These are phyloP conservation scores for Halcyon chelicuti DNA, from an alignment of 2,797 vertebrate genomes.

Conservation along the genomic window DNA sequence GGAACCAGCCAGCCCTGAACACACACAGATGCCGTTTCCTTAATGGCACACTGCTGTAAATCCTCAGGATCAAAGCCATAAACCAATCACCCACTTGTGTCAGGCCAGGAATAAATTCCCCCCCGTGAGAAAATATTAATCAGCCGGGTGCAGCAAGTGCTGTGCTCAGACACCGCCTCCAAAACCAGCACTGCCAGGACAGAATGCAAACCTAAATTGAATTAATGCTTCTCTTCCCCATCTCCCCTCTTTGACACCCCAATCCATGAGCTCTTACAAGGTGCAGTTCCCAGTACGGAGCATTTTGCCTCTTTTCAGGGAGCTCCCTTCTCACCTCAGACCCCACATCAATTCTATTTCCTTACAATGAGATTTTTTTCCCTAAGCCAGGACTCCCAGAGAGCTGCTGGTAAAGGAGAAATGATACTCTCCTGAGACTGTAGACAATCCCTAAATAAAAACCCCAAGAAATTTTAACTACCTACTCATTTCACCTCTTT, in stretches of 20 bases:
- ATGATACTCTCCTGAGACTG: not conserved
- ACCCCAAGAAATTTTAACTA: not conserved
- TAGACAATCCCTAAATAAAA: not conserved
- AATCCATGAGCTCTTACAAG: not conserved
- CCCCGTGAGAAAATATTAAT: not conserved
- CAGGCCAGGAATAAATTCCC: not conserved
- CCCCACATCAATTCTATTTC: not conserved
- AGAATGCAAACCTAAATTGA: not conserved
- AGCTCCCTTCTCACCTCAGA: not conserved
- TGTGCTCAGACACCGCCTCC: not conserved
- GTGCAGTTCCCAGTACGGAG: not conserved
- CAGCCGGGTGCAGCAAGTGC: not conserved
- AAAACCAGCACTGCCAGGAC: not conserved
- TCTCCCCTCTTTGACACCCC: not conserved
- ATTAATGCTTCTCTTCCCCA: not conserved
- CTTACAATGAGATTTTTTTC: not conserved
- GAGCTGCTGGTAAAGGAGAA: not conserved
- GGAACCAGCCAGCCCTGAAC: not conserved
- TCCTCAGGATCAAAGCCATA: not conserved
- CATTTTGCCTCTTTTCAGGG: not conserved
- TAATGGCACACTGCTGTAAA: not conserved
- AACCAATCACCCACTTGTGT: not conserved
- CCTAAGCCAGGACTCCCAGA: not conserved
- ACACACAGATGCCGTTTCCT: not conserved
- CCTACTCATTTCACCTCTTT: not conserved